Evolutionary conservation across 2,888 invertebrate genomes (phyloP).

Genomic region (Cataglyphis altisquamis): DNA sequence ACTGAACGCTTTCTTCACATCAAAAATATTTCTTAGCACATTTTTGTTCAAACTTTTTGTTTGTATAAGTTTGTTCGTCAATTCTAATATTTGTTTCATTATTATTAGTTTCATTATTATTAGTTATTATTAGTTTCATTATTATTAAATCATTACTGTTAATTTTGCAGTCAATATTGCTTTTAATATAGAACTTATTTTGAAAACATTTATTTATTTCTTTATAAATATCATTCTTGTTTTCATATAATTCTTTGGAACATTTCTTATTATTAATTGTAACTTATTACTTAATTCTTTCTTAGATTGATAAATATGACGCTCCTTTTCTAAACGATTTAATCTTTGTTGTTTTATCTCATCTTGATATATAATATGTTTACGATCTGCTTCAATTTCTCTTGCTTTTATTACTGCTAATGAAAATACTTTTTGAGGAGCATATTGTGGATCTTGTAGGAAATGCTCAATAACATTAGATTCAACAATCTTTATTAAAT

Average conservation of each 20-base stretch:
- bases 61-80: not conserved
- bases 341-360: too few species aligned
- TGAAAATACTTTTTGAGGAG: not conserved
- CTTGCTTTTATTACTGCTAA: not conserved
- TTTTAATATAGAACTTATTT: too few species aligned
- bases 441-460: not conserved
- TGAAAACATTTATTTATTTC: too few species aligned
- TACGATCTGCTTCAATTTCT: not conserved
- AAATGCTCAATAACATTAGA: not conserved
- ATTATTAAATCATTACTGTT: not conserved
- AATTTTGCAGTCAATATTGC: too few species aligned
- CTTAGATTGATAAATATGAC: too few species aligned
- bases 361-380: not conserved
- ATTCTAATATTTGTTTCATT: not conserved
- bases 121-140: not conserved
- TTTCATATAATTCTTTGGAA: too few species aligned
- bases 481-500: too few species aligned
- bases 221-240: too few species aligned
- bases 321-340: too few species aligned
- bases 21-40: not conserved
- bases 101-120: not conserved
- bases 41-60: not conserved
- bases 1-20: not conserved
- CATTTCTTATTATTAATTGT: too few species aligned
- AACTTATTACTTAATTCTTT: not conserved